Conservation (phyloP, 30 jellyfish, hydroid and myxozoan species). For the Calvadosia cruxmelitensis region DNA sequence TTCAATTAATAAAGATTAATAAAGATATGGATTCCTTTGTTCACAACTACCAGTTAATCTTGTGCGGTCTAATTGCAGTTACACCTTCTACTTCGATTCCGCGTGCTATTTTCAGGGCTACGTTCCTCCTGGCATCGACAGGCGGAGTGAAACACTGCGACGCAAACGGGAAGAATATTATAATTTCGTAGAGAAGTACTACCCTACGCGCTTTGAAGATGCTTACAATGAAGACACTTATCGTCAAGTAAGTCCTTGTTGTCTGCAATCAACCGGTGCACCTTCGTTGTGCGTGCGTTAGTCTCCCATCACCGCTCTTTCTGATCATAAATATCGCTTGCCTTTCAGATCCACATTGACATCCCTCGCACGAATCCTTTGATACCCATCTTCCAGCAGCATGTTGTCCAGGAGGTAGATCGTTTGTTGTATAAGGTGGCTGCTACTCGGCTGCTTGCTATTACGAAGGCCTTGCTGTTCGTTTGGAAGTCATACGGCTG, state of each 20-base stretch:
- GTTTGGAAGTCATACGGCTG: no score
- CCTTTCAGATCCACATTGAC: slow-evolving; percentile 75
- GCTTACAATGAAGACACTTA: slow-evolving; percentile 60
- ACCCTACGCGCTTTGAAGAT: slow-evolving; percentile 76
- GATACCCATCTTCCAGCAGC: slow-evolving; percentile 88
- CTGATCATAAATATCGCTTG: neutral
- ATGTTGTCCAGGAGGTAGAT: slow-evolving; percentile 82
- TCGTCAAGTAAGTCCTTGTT: slow-evolving; percentile 58
- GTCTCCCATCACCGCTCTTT: neutral
- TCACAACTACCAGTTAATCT: neutral
- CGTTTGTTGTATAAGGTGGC: no score
- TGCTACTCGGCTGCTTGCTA: no score
- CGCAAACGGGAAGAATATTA: slow-evolving; percentile 86
- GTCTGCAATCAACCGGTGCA: neutral
- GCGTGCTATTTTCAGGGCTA: slow-evolving; percentile 51
- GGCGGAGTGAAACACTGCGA: slow-evolving; percentile 64
- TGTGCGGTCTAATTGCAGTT: neutral
- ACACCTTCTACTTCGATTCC: neutral
- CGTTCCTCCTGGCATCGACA: slow-evolving; percentile 83
- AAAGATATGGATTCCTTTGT: neutral
- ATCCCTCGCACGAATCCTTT: slow-evolving; percentile 92
- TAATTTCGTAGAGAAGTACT: slow-evolving; percentile 72
- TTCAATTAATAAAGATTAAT: no score
- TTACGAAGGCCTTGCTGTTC: no score
- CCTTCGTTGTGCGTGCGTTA: neutral